Evolutionary conservation across 1,140 invertebrate species (phyloP).

Genomic region (Drosophila truncata): DNA sequence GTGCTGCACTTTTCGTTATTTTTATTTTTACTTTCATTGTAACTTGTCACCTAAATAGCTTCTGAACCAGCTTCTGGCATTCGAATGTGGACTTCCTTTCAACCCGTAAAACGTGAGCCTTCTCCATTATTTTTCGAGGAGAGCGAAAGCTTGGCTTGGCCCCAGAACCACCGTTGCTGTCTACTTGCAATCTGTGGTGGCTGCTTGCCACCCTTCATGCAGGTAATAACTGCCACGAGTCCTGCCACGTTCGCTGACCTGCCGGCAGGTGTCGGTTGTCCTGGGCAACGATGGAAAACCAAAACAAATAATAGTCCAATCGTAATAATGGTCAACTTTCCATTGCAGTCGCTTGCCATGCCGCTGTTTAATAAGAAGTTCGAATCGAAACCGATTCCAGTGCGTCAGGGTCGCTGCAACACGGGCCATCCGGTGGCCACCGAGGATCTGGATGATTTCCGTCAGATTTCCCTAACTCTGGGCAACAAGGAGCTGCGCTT

Average conservation of each 20-base stretch:
- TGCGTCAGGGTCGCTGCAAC: slow-evolving; percentile 68
- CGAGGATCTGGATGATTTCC: slow-evolving; percentile 77
- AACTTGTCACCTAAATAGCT: neutral
- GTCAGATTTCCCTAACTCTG: slow-evolving; percentile 72
- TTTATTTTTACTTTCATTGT: neutral
- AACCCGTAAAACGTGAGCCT: neutral
- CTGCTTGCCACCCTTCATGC: slow-evolving; percentile 23
- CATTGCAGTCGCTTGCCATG: slow-evolving; percentile 54
- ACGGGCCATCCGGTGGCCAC: slow-evolving; percentile 67
- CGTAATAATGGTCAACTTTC: slow-evolving; percentile 31
- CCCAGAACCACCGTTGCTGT: slow-evolving; percentile 22
- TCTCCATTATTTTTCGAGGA: neutral
- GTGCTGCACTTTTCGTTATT: rapidly evolving
- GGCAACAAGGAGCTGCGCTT: slow-evolving; percentile 81
- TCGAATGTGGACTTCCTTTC: too few species aligned
- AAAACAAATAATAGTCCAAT: slow-evolving; percentile 3
- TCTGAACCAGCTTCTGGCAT: neutral
- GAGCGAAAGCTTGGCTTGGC: neutral
- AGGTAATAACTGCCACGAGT: slow-evolving; percentile 30
- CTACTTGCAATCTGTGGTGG: slow-evolving; percentile 41
- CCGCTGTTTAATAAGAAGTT: slow-evolving; percentile 84
- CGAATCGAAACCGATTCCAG: slow-evolving; percentile 75
- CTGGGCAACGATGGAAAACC: slow-evolving; percentile 56
- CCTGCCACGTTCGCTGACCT: slow-evolving; percentile 28
- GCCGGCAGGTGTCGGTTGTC: slow-evolving; percentile 56